Evolutionary conservation across 1,140 invertebrate species (phyloP), one percentile per base, ranked within the genome.

Genomic region (Papilio aristodemus): DNA sequence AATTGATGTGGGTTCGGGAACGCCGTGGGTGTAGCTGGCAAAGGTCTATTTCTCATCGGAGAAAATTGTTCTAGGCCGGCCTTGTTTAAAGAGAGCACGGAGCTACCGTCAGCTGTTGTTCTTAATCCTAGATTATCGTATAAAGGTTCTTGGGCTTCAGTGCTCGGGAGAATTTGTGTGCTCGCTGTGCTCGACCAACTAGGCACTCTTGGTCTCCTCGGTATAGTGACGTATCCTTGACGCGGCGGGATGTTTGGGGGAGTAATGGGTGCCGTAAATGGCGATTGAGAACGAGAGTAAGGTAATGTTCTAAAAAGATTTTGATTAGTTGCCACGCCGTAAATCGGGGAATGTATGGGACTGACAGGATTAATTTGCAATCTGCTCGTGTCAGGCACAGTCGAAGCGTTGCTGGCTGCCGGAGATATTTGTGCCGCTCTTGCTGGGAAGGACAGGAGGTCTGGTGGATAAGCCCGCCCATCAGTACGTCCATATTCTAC

Each of bases 21-120:
- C 71, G 90, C 86, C 50, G 91, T 91, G 11, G 93, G 93, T 14
- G 92, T 93, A 5, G 93, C 93, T 13, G 94, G 94, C n/a, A 94
- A 86, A 0, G 93, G 93, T 43, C 93, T 87, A 70, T 93, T 93
- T 37, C 93, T 90, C 93, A 94, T 94, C 0, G 93, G 93, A 2
- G 93, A 89, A 13, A 92, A 93, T 73, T 79, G 89, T 81, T 92
- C 92, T 25, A 85, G 77, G 25, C 85, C 86, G 68, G 75, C 90
- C 81, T 95, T 95, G 79, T 95, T 95, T 58, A 97, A 83, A 57
- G 96, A 96, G 3, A 96, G 86, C 2, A 94, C 94, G 0, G 96
- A 97, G 76, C 95, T 97, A 7, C 96, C 96, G 71, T 96, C 95
- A 0, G 95, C 96, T n/a, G 96, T 97, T 1, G 95, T 97, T 58